phyloP scores from a whole-genome alignment of 2,888 invertebrate species.

The Rhamphomyia laevipes region DNA sequence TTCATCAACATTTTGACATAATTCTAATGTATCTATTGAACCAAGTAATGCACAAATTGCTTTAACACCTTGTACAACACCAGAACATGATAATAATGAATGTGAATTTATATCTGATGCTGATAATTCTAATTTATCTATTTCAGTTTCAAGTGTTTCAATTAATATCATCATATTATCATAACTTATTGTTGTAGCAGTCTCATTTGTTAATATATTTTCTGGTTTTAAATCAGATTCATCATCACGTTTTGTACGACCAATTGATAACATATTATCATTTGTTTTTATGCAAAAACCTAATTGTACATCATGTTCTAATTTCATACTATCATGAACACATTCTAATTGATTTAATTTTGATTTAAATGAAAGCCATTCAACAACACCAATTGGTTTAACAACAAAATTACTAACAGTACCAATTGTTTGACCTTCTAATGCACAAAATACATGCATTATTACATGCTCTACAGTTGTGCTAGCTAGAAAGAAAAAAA shows the following conservation, averaged over 20 bases:
- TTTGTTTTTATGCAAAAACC: slow-evolving; percentile 53
- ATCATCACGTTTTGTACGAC: slow-evolving; percentile 67
- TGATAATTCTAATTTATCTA: slow-evolving; percentile 60
- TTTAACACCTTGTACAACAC: slow-evolving; percentile 82
- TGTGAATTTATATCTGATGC: slow-evolving; percentile 45
- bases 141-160: slow-evolving; percentile 74
- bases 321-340: slow-evolving; percentile 83
- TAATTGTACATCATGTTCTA: slow-evolving; percentile 75
- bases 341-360: slow-evolving; percentile 83
- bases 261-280: slow-evolving; percentile 55
- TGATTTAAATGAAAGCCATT: slow-evolving; percentile 77
- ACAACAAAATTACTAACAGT: slow-evolving; percentile 55
- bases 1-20: slow-evolving; percentile 60
- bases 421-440: slow-evolving; percentile 60
- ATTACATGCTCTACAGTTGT: slow-evolving; percentile 78
- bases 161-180: slow-evolving; percentile 76
- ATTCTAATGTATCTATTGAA: slow-evolving; percentile 77
- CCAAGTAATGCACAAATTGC: slow-evolving; percentile 83
- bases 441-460: slow-evolving; percentile 67
- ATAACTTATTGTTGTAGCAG: slow-evolving; percentile 61
- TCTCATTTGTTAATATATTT: slow-evolving; percentile 66
- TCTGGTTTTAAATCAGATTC: slow-evolving; percentile 65
- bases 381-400: slow-evolving; percentile 64
- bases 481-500: slow-evolving; percentile 52
- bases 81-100: slow-evolving; percentile 48